phyloP scores from a whole-genome alignment of 2,888 invertebrate genomes.

The Chrysodeixis includens region DNA sequence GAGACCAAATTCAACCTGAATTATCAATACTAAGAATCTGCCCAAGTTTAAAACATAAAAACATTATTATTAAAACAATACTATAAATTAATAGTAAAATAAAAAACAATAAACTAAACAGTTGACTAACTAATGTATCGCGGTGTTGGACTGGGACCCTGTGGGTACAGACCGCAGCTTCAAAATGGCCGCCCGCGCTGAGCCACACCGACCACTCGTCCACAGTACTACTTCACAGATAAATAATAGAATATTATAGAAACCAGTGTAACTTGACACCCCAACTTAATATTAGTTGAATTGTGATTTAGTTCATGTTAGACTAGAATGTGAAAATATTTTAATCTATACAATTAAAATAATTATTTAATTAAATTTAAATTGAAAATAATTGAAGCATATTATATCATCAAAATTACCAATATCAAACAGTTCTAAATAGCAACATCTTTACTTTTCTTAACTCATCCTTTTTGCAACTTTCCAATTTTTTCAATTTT shows the following conservation, averaged over 20 bases:
- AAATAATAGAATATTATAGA: neutral
- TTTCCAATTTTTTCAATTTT: too few relatives aligned
- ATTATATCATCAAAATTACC: too few relatives aligned
- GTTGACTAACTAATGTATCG: constrained; percentile 18
- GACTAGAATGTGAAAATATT: neutral
- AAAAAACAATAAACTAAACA: neutral
- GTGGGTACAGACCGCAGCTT: constrained; percentile 21
- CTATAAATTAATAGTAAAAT: neutral
- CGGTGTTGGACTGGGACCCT: constrained; percentile 7
- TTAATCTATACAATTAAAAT: too few relatives aligned
- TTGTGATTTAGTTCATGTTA: neutral
- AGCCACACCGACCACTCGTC: constrained; percentile 22
- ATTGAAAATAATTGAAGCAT: too few relatives aligned
- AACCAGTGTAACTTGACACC: neutral
- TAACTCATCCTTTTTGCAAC: too few relatives aligned
- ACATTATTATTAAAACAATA: too few relatives aligned
- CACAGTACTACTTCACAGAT: constrained; percentile 13
- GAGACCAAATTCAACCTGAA: too few relatives aligned
- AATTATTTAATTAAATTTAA: too few relatives aligned
- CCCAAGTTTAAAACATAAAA: too few relatives aligned
- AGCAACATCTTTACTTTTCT: too few relatives aligned
- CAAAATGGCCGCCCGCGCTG: constrained; percentile 25
- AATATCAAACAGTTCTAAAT: too few relatives aligned
- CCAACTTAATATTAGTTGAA: neutral
- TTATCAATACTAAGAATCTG: too few relatives aligned